Percentiles rank a stretch among this genome's conserved stretches.
These are phyloP conservation scores for Brachyrhaphis roseni DNA, from an alignment of 2,797 vertebrate species.

Conservation along the genomic window DNA sequence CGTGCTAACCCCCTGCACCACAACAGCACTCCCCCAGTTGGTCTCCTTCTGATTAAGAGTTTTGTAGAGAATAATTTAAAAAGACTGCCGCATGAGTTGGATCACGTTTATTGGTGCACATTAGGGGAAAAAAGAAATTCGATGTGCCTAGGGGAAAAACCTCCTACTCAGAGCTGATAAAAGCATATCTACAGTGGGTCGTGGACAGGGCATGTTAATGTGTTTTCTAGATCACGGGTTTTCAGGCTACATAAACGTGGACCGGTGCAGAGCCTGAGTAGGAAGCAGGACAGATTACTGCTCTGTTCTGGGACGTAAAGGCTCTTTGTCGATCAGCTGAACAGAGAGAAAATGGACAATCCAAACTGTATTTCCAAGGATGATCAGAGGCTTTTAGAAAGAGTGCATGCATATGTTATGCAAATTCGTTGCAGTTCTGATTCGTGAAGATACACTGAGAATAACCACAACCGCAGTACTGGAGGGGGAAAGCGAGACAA, in stretches of 20 bases:
- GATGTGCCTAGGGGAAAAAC: slow-evolving; percentile 6
- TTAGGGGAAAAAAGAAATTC: slow-evolving; percentile 7
- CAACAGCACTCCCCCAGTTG: too few relatives aligned
- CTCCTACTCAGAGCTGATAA: slow-evolving; percentile 20
- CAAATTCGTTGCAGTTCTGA: not conserved
- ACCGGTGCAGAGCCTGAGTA: slow-evolving; percentile 34
- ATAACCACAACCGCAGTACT: not conserved
- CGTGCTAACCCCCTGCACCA: too few relatives aligned
- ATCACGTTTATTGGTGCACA: slow-evolving; percentile 19
- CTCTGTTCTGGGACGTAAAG: slow-evolving; percentile 59
- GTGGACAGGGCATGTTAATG: slow-evolving; percentile 37
- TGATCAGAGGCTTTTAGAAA: slow-evolving; percentile 39
- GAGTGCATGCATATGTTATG: slow-evolving; percentile 12
- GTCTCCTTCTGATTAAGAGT: not conserved
- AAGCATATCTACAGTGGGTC: slow-evolving; percentile 49
- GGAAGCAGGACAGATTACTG: slow-evolving; percentile 42
- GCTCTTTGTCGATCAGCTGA: slow-evolving; percentile 70
- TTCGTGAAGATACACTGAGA: not conserved
- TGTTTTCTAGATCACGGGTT: slow-evolving; percentile 62
- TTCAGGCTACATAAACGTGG: slow-evolving; percentile 46
- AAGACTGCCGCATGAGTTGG: not conserved
- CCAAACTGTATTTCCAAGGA: slow-evolving; percentile 60
- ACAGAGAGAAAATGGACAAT: slow-evolving; percentile 51
- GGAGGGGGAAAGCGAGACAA: not conserved
- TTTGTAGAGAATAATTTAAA: slow-evolving; percentile 21